Evolutionary conservation across 2,888 invertebrate genomes (phyloP), one percentile per base, ranked within the genome.

Genomic region (Laspeyria flexula): DNA sequence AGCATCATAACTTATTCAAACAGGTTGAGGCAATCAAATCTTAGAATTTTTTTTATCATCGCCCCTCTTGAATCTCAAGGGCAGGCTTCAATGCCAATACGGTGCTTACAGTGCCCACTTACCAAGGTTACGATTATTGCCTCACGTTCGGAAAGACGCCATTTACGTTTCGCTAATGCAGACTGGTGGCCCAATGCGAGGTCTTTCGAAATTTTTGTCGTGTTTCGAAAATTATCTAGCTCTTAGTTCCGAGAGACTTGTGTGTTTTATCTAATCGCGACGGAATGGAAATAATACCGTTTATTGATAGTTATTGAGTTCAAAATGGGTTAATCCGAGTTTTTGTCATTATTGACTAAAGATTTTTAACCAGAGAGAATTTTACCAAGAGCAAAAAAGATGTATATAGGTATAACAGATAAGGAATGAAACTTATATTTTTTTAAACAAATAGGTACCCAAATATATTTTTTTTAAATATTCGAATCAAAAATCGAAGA

Each of bases 101-200:
- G 18, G 33, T 43, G 37, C 39, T 47, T 40, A 37, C 41, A 16
- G 33, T 38, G 43, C 45, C 47, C 23, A 27, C 18, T 18, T 33
- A 34, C 55, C 71, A 68, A 63, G 71, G 71, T 55, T 39, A 51
- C 16, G 6, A 43, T 5, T 18, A 9, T 66, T 66, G 49, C 65
- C n/a, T 34, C 61, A 39, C 13, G 23, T 13, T 11, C 23, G 27
- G 23, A 42, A 39, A 56, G 43, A 57, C 46, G 42, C 12, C 31
- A 31, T 16, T 54, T 46, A 43, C 41, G 44, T 51, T 55, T 38
- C 23, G 49, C 35, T 45, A 56, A 60, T 42, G 25, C 39, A n/a
- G 49, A 34, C 44, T 29, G 4, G 27, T 63, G 53, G 49, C 54
- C 51, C 56, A 70, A 55, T 48, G 37, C 18, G 37, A 38, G 55